Evolutionary conservation across 1,140 invertebrate species (phyloP), one percentile per base, ranked within the genome.

Genomic region (Galleria mellonella): DNA sequence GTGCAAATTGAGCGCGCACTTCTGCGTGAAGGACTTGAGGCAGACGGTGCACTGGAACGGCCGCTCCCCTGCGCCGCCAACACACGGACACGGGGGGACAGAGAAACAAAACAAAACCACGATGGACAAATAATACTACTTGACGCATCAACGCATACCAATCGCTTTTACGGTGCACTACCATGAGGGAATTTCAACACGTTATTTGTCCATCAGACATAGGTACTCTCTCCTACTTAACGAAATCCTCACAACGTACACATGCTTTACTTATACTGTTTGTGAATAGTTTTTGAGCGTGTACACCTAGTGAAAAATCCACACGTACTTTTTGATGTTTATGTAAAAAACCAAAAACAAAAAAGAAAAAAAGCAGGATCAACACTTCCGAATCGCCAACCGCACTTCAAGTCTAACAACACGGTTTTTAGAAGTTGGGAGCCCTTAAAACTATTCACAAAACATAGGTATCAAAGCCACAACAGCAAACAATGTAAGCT

Each of bases 11-110:
- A 90, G 81, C 82, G 88, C 88, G 64, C 89, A 90, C 55, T 90
- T 90, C 84, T 91, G 90, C 43, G 90, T 91, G 75, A 91, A 91
- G 56, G 89, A 90, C 81, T 91, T 91, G 77, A 89, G 88, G 83
- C 90, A 92, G 61, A 91, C 81, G 62, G 88, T 89, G 81, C 90
- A 91, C 62, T 89, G 87, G 77, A 91, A 92, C 47, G 89, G 89
- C 62, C 89, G 87, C 83, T 89, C 89, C 58, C 92, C 90, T 62
- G 92, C 82, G 73, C 71, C 71, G 71, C 65, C 55, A 48, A 51
- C 49, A 35, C 56, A 58, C 60, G 57, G 63, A 62, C 72, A 65
- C 72, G 71, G 64, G 72, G 76, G 77, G 78, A 85, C 78, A 85
- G 75, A 85, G 77, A 83, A 85, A 83, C 74, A 85, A 82, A 85